Conservation (phyloP, 2,797 vertebrate species). For the Tapera naevia region DNA sequence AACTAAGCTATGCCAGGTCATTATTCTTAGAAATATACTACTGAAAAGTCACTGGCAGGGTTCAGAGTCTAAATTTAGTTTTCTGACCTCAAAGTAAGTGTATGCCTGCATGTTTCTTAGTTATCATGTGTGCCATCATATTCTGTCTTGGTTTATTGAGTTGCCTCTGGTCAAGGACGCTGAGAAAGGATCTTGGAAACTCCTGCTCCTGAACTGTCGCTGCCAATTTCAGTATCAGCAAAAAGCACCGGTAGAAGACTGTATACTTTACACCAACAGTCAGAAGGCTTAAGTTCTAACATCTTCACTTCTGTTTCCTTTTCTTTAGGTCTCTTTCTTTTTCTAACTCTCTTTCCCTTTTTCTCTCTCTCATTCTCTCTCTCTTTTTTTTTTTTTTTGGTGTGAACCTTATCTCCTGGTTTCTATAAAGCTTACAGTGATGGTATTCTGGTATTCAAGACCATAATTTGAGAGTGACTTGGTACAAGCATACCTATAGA, state of each 20-base stretch:
- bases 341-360: too few species aligned
- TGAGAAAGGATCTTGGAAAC: background rate
- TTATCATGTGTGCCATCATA: background rate
- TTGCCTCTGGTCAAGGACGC: background rate
- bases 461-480: background rate
- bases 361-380: fast-evolving
- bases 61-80: constrained; percentile 4
- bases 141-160: background rate
- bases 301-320: background rate
- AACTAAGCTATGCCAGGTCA: background rate
- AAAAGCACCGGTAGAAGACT: background rate
- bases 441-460: background rate
- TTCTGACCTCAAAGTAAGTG: background rate
- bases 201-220: background rate
- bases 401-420: background rate
- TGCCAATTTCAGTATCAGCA: background rate
- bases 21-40: background rate
- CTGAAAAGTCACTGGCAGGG: background rate
- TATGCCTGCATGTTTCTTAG: background rate
- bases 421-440: background rate
- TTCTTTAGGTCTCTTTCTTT: background rate
- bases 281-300: background rate
- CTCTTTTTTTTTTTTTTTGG: background rate
- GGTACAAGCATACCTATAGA: background rate
- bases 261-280: background rate